Conservation (phyloP, 2,797 vertebrate genomes). For the Gadopsis bispinosus region DNA sequence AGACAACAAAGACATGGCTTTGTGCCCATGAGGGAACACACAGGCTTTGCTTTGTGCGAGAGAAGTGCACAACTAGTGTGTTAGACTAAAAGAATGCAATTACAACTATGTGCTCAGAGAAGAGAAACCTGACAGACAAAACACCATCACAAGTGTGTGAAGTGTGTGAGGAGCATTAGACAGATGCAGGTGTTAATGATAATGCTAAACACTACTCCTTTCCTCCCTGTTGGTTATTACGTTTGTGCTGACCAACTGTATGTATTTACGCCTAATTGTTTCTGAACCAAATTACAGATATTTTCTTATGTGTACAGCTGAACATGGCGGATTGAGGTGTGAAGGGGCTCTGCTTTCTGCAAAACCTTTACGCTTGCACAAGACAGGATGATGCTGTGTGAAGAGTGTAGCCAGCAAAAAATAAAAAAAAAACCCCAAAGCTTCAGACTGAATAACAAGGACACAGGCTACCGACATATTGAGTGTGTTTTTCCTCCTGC, state of each 20-base stretch:
- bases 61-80: constrained; percentile 18
- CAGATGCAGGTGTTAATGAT: constrained; percentile 4
- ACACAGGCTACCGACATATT: constrained; percentile 44
- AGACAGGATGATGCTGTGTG: constrained; percentile 3
- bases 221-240: accelerated
- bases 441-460: constrained; percentile 46
- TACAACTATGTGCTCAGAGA: constrained; percentile 16
- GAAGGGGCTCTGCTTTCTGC: not conserved
- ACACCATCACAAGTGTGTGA: constrained; percentile 20
- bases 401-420: constrained; percentile 10
- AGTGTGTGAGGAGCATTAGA: constrained; percentile 1
- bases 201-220: not conserved
- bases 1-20: constrained; percentile 50
- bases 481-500: constrained; percentile 43
- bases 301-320: not conserved
- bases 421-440: constrained; percentile 13
- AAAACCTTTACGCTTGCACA: constrained; percentile 1
- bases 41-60: constrained; percentile 26
- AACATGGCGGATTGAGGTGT: too few relatives aligned
- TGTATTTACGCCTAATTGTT: constrained; percentile 4
- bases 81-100: constrained; percentile 27
- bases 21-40: constrained; percentile 34
- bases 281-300: not conserved
- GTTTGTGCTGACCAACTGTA: not conserved
- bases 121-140: constrained; percentile 26